phyloP scores from a whole-genome alignment of 2,113 vertebrate species.

The Salvelinus namaycush region DNA sequence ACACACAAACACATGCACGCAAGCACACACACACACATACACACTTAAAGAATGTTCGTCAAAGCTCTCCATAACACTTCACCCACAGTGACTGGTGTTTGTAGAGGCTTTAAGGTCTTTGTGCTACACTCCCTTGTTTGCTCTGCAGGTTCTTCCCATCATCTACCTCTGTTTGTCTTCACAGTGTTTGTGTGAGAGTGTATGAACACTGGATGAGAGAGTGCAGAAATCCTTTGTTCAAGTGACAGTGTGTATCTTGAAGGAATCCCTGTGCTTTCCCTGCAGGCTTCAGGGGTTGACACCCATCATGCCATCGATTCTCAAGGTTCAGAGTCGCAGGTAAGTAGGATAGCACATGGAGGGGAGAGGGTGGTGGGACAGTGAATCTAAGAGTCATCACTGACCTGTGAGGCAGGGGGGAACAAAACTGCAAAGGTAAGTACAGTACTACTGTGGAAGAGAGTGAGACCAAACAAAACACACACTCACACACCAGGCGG shows the following conservation, averaged over 20 bases:
- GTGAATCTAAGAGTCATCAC: background rate
- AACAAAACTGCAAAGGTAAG: too few relatives aligned
- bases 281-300: background rate
- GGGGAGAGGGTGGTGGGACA: background rate
- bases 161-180: slow-evolving; percentile 20
- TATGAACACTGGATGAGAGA: slow-evolving; percentile 31
- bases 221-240: slow-evolving; percentile 32
- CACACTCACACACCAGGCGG: background rate
- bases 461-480: background rate
- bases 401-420: background rate
- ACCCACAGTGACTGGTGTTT: slow-evolving; percentile 22
- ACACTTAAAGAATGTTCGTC: slow-evolving; percentile 55
- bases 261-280: slow-evolving; percentile 31
- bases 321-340: background rate
- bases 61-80: slow-evolving; percentile 39
- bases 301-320: background rate
- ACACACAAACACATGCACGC: slow-evolving; percentile 43
- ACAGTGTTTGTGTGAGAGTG: slow-evolving; percentile 34
- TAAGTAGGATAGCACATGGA: background rate
- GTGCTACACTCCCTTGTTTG: slow-evolving; percentile 63
- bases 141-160: slow-evolving; percentile 37
- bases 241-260: slow-evolving; percentile 44
- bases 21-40: slow-evolving; percentile 42
- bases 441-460: background rate
- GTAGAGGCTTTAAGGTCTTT: slow-evolving; percentile 17